Percentiles rank a stretch among this genome's conserved stretches.
Conservation (phyloP, 2,888 invertebrate species). For the Diploptera punctata region DNA sequence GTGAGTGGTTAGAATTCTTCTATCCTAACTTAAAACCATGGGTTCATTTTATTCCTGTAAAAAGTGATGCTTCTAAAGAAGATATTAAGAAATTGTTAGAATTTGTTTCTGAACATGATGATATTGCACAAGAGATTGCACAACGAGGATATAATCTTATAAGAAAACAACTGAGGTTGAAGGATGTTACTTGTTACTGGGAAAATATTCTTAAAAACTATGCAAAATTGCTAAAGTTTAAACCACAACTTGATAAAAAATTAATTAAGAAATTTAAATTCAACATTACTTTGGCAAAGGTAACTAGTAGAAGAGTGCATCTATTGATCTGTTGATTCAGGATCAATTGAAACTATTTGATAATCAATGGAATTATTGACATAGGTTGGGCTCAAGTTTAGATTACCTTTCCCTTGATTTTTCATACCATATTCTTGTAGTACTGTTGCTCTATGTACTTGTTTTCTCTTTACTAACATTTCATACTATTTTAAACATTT, state of each 20-base stretch:
- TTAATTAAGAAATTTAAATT: constrained; percentile 62
- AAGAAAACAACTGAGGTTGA: constrained; percentile 80
- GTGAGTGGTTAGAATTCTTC: constrained; percentile 95
- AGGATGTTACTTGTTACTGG: constrained; percentile 91
- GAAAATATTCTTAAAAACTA: constrained; percentile 75
- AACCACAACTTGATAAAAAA: constrained; percentile 64
- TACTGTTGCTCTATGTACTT: no score
- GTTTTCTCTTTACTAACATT: no score
- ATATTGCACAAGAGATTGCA: constrained; percentile 78
- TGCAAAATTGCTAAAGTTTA: constrained; percentile 72
- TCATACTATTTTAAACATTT: no score
- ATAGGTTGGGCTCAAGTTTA: no score
- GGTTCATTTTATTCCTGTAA: constrained; percentile 94
- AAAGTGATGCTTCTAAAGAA: constrained; percentile 67
- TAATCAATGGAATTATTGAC: no score
- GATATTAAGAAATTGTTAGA: constrained; percentile 75
- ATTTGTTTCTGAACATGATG: constrained; percentile 80
- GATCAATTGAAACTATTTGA: no score
- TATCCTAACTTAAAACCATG: constrained; percentile 90
- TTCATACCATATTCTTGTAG: no score
- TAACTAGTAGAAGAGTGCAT: no score
- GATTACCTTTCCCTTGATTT: no score
- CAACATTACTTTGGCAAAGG: no score
- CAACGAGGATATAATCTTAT: constrained; percentile 82
- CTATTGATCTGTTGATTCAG: no score